phyloP scores from a whole-genome alignment of 2,888 invertebrate species.

The Margaritifera margaritifera region DNA sequence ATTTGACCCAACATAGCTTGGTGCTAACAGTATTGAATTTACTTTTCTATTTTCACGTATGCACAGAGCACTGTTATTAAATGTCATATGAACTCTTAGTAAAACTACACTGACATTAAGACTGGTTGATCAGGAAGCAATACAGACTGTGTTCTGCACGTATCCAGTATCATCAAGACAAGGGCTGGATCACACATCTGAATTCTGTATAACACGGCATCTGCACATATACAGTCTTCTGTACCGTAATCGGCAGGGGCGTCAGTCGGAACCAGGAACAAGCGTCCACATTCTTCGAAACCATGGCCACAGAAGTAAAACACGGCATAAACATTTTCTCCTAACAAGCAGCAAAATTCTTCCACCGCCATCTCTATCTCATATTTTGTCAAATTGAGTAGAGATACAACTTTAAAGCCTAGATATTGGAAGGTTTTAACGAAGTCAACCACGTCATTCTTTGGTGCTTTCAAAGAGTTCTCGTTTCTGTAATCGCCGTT shows the following conservation, averaged over 20 bases:
- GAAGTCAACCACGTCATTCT: constrained; percentile 60
- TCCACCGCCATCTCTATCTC: constrained; percentile 72
- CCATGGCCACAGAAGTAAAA: constrained; percentile 74
- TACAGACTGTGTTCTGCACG: constrained; percentile 68
- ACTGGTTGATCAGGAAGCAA: background rate
- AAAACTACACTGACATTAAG: too few relatives aligned
- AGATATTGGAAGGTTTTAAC: constrained; percentile 61
- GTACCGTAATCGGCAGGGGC: constrained; percentile 68
- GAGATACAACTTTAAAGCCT: constrained; percentile 73
- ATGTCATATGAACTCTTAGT: too few relatives aligned
- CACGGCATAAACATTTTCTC: constrained; percentile 68
- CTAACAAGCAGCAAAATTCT: constrained; percentile 71
- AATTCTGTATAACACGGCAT: constrained; percentile 64
- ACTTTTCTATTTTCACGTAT: too few relatives aligned
- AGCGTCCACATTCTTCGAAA: constrained; percentile 72
- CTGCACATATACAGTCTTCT: constrained; percentile 65
- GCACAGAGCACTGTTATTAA: too few relatives aligned
- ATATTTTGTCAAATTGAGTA: constrained; percentile 71
- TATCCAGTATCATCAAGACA: constrained; percentile 73
- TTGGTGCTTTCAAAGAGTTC: constrained; percentile 60
- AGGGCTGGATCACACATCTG: constrained; percentile 68
- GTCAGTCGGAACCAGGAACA: constrained; percentile 73
- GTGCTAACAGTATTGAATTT: too few relatives aligned
- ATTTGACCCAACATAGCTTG: too few relatives aligned
- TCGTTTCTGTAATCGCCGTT: constrained; percentile 72